Evolutionary conservation across 2,888 invertebrate species (phyloP), one percentile per base, ranked within the genome.

Genomic region (Ormyrus rosae): DNA sequence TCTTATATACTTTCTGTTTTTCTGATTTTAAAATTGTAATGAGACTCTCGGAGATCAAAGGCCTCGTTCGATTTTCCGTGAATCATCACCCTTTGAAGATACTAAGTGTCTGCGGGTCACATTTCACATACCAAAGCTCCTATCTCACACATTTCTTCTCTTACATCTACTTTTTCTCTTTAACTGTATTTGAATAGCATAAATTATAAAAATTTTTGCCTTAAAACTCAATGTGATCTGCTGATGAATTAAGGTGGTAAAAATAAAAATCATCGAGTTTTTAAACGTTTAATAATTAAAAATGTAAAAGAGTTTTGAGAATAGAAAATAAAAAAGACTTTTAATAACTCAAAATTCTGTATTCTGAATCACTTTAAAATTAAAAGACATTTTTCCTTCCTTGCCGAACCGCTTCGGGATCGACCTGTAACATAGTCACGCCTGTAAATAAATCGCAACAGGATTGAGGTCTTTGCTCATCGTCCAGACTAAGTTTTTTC

Each of bases 41-140:
- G 61, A 53, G 60, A 61, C 46, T 11, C 58, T 58, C 13, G 45
- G 55, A 68, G 61, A 76, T 76, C 68, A 68, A 76, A 76, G 51
- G 75, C 46, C 7, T 19, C 68, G 63, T 68, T 68, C 68, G 68
- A 53, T 68, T 55, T 68, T 69, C 75, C 68, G 48, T 69, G 53
- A 76, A 61, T 34, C 56, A 48, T 9, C 53, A 11, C n/a, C 61
- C 75, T 76, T 76, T 76, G 61, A 76, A 53, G 46, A 60, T 48
- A 60, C 51, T 68, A 61, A 69, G 61, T 55, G 67, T 68, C 55
- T 55, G 7, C 34, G 56, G 73, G 56, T 73, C 56, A 6, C 46
- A 48, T 5, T 50, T 73, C 56, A 6, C 46, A 48, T 5, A 73
- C 64, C 55, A 46, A 46, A 64, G 53, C 64, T 65, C 34, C 64